These are phyloP conservation scores for Tetrapedia diversipes DNA, from an alignment of 2,888 invertebrate genomes.

Conservation along the genomic window DNA sequence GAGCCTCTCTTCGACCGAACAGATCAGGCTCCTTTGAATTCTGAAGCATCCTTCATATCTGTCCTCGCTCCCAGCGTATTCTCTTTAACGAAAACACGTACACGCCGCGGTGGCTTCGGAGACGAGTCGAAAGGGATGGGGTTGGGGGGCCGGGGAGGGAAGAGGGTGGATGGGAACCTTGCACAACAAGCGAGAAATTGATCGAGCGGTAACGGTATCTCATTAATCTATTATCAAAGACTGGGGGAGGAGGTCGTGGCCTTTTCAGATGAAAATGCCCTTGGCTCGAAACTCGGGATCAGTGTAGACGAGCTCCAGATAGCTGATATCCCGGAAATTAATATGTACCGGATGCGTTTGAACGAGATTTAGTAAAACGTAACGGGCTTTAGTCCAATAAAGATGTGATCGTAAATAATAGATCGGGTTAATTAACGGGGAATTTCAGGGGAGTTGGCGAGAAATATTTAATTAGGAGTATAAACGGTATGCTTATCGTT, in stretches of 20 bases:
- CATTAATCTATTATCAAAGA: constrained; percentile 55
- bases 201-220: constrained; percentile 52
- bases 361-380: too few relatives aligned
- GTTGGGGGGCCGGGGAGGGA: background rate
- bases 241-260: constrained; percentile 8
- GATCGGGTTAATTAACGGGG: too few relatives aligned
- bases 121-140: constrained; percentile 42
- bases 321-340: too few relatives aligned
- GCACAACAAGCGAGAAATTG: constrained; percentile 33
- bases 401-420: too few relatives aligned
- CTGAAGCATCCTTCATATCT: constrained; percentile 60
- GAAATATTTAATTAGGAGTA: too few relatives aligned
- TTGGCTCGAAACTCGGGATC: background rate
- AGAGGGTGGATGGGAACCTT: background rate
- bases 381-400: too few relatives aligned
- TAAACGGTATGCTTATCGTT: too few relatives aligned
- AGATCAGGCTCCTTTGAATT: constrained; percentile 61
- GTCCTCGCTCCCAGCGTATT: constrained; percentile 40
- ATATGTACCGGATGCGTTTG: too few relatives aligned
- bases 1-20: constrained; percentile 21
- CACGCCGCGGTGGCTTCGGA: constrained; percentile 6
- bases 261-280: background rate
- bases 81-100: constrained; percentile 57
- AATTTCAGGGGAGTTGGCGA: too few relatives aligned
- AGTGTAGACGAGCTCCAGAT: too few relatives aligned